These are phyloP conservation scores for Choreutis nemorana DNA, from an alignment of 2,888 invertebrate species.

Conservation along the genomic window DNA sequence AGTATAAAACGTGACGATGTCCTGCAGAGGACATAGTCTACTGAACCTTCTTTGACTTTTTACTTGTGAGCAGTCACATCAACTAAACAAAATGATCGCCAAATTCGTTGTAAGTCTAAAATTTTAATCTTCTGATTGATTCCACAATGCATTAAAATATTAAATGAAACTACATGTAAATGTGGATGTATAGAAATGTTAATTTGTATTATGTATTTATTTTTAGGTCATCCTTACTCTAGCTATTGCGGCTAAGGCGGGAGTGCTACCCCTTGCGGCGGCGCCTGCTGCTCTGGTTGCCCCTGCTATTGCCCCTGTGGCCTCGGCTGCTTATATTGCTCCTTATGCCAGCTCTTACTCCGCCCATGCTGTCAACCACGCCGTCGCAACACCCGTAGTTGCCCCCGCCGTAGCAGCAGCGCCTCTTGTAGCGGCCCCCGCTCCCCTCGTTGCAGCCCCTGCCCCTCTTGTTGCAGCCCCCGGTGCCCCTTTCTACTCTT, in stretches of 20 bases:
- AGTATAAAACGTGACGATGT: slow-evolving; percentile 50
- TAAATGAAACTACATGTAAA: no score
- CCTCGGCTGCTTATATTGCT: slow-evolving; percentile 70
- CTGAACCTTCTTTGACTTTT: slow-evolving; percentile 25
- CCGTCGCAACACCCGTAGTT: slow-evolving; percentile 72
- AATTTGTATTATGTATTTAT: slow-evolving; percentile 4
- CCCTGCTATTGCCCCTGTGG: slow-evolving; percentile 67
- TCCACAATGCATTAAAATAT: no score
- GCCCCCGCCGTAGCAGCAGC: slow-evolving; percentile 36
- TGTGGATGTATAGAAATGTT: no score
- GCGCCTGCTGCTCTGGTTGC: slow-evolving; percentile 62
- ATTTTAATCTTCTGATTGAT: neutral
- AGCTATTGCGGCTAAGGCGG: slow-evolving; percentile 33
- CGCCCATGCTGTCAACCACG: slow-evolving; percentile 78
- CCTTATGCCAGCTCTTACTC: slow-evolving; percentile 81
- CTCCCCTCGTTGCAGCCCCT: slow-evolving; percentile 16
- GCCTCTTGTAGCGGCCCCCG: slow-evolving; percentile 28
- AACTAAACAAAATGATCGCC: slow-evolving; percentile 58
- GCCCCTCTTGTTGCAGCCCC: slow-evolving; percentile 18
- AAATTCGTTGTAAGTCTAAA: slow-evolving; percentile 55
- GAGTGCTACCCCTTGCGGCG: slow-evolving; percentile 34
- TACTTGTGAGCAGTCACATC: slow-evolving; percentile 54
- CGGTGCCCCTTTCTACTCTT: slow-evolving; percentile 16
- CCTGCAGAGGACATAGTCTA: slow-evolving; percentile 49
- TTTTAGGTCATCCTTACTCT: slow-evolving; percentile 46